These are phyloP conservation scores for Dipodomys ordii DNA, from an alignment of 2,113 vertebrate genomes.

Conservation along the genomic window DNA sequence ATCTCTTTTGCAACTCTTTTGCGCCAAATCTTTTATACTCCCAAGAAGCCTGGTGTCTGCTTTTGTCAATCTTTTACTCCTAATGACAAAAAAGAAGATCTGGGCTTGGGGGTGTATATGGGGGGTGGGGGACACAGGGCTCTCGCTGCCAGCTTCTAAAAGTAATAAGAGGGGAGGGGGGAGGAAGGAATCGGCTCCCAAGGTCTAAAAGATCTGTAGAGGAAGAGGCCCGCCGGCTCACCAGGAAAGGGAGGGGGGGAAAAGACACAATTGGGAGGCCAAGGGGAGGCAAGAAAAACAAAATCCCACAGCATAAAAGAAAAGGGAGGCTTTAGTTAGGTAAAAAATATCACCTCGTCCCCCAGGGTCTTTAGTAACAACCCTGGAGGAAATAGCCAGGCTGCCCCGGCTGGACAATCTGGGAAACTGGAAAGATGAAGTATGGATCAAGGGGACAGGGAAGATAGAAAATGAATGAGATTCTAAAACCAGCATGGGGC, in stretches of 20 bases:
- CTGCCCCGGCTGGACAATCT: background rate
- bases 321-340: background rate
- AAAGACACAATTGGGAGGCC: too few species aligned
- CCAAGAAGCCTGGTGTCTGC: background rate
- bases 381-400: too few species aligned
- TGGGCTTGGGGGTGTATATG: background rate
- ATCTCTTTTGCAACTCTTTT: too few species aligned
- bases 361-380: background rate
- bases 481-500: background rate
- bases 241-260: background rate
- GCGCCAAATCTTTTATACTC: too few species aligned
- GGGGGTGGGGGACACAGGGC: too few species aligned
- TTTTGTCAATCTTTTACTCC: background rate
- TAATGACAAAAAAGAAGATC: background rate
- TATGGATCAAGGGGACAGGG: background rate
- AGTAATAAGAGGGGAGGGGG: too few species aligned
- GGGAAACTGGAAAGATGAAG: background rate
- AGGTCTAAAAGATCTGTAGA: background rate
- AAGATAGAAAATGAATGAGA: background rate
- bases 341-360: background rate
- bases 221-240: background rate
- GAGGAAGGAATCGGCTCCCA: background rate
- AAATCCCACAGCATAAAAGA: fast-evolving
- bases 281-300: background rate
- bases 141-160: background rate